Evolutionary conservation across 2,888 invertebrate genomes (phyloP).

Genomic region (Patella caerulea): DNA sequence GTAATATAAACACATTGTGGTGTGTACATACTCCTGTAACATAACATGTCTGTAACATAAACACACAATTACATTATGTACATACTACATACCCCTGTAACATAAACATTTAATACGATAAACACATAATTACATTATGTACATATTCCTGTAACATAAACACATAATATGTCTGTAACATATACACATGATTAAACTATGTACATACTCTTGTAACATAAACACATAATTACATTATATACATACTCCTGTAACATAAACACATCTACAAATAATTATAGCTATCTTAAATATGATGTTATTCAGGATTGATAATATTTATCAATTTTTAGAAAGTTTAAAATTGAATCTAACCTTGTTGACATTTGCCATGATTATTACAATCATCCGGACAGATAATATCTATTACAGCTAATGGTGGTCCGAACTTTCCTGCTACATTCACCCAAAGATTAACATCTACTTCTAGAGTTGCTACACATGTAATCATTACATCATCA

Average conservation of each 20-base stretch:
- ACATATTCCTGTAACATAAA: slow-evolving; percentile 44
- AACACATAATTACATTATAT: slow-evolving; percentile 40
- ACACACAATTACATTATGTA: background rate
- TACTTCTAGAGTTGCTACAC: slow-evolving; percentile 36
- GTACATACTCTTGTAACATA: slow-evolving; percentile 21
- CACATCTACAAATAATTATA: background rate
- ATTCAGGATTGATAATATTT: too few relatives aligned
- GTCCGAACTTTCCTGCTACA: slow-evolving; percentile 25
- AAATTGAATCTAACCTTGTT: slow-evolving; percentile 35
- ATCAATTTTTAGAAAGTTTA: too few relatives aligned
- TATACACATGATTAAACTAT: background rate
- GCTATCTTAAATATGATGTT: too few relatives aligned
- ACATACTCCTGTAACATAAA: slow-evolving; percentile 43
- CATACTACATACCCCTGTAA: background rate
- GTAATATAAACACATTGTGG: slow-evolving; percentile 3
- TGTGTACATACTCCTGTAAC: background rate
- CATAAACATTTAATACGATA: slow-evolving; percentile 39
- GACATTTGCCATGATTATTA: slow-evolving; percentile 46
- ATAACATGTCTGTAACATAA: background rate
- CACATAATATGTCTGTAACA: background rate
- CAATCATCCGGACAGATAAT: slow-evolving; percentile 49
- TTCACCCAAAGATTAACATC: slow-evolving; percentile 43
- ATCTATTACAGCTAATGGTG: slow-evolving; percentile 33
- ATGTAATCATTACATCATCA: slow-evolving; percentile 38
- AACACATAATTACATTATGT: slow-evolving; percentile 40